Conservation (phyloP, 2,888 invertebrate genomes). For the Alentia gelatinosa region DNA sequence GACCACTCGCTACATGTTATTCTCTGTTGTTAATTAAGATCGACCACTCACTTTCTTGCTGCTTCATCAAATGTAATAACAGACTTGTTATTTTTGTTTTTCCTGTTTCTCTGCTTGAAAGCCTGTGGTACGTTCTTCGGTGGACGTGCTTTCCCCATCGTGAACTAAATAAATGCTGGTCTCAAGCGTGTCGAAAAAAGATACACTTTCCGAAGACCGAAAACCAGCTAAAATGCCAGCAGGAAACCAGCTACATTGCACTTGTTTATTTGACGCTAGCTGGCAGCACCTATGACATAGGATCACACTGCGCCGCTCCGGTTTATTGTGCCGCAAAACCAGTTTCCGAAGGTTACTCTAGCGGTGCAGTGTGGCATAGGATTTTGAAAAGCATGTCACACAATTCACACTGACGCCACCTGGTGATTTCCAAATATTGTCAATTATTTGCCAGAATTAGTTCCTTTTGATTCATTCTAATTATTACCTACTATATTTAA, state of each 20-base stretch:
- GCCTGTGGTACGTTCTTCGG: not conserved
- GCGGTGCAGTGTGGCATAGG: too few relatives aligned
- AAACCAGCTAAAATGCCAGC: not conserved
- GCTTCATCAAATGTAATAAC: not conserved
- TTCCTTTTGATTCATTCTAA: too few relatives aligned
- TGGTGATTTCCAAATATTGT: too few relatives aligned
- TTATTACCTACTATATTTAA: too few relatives aligned
- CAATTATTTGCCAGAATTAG: too few relatives aligned
- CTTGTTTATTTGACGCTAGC: not conserved
- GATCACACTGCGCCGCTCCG: not conserved
- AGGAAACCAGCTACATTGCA: not conserved
- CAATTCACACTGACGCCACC: too few relatives aligned
- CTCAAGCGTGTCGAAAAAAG: not conserved
- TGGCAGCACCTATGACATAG: not conserved
- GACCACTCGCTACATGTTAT: too few relatives aligned
- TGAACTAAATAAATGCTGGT: not conserved
- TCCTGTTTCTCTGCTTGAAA: not conserved
- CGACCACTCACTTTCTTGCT: not conserved
- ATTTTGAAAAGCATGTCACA: too few relatives aligned
- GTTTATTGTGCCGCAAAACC: too few relatives aligned
- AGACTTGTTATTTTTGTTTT: not conserved
- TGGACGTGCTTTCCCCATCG: not conserved
- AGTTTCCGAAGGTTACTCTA: too few relatives aligned
- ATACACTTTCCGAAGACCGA: not conserved
- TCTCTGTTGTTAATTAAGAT: too few relatives aligned